phyloP scores from a whole-genome alignment of 2,888 invertebrate species.

The Drosophila bunnanda region DNA sequence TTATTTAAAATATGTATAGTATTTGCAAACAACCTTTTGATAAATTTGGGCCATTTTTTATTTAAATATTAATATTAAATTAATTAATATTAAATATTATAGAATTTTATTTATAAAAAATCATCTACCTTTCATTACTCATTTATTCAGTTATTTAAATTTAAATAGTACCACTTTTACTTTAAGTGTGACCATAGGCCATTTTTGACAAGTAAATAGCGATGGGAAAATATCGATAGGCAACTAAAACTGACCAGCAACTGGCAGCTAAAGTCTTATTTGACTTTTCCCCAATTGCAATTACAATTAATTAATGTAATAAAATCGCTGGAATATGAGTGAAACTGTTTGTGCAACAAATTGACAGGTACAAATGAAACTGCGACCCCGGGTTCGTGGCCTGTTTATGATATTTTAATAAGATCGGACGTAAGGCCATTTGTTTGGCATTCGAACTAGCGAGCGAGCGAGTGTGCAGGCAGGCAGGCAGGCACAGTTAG shows the following conservation, averaged over 20 bases:
- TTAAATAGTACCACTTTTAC: neutral
- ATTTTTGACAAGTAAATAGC: neutral
- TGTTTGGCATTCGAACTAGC: conserved; percentile 55
- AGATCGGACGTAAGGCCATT: conserved; percentile 76
- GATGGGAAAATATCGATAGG: neutral
- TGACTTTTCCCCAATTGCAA: conserved; percentile 9
- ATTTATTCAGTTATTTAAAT: neutral
- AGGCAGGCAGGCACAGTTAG: conserved; percentile 46
- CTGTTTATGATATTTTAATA: conserved; percentile 82
- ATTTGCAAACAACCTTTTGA: no score
- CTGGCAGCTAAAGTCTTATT: conserved; percentile 5
- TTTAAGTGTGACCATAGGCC: neutral
- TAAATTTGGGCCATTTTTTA: no score
- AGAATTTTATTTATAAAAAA: no score
- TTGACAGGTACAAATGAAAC: conserved; percentile 81
- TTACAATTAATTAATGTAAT: conserved; percentile 34
- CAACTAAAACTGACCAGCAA: neutral
- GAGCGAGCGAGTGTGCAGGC: conserved; percentile 57
- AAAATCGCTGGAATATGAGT: conserved; percentile 36
- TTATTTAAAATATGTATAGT: no score
- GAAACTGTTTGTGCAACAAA: conserved; percentile 72
- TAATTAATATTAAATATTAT: no score
- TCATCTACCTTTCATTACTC: neutral
- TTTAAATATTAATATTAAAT: no score
- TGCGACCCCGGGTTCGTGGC: conserved; percentile 68